phyloP scores from a whole-genome alignment of 2,113 vertebrate genomes.

The Capreolus pygargus region DNA sequence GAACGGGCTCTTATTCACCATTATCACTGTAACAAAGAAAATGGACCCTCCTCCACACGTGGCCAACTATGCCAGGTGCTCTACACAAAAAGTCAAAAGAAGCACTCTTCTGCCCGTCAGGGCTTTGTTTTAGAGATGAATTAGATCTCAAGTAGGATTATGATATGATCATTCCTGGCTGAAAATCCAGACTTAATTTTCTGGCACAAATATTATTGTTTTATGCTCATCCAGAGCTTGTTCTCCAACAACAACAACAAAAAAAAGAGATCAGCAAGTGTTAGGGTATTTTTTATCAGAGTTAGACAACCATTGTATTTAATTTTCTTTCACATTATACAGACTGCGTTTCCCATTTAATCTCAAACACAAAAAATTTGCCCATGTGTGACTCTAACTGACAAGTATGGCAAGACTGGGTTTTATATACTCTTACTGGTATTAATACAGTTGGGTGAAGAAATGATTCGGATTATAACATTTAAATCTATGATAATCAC shows the following conservation, averaged over 20 bases:
- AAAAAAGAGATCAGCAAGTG: slow-evolving; percentile 58
- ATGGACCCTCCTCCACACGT: not conserved
- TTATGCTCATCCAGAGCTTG: slow-evolving; percentile 36
- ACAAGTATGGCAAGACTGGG: not conserved
- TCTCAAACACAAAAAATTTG: slow-evolving; percentile 31
- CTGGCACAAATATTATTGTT: slow-evolving; percentile 1
- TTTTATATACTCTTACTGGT: not conserved
- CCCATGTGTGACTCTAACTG: not conserved
- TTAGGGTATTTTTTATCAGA: slow-evolving; percentile 38
- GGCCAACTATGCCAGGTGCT: not conserved
- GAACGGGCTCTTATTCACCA: not conserved
- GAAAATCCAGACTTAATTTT: slow-evolving; percentile 31
- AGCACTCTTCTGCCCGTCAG: not conserved
- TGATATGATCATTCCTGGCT: not conserved
- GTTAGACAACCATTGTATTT: slow-evolving; percentile 37
- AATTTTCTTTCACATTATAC: slow-evolving; percentile 57
- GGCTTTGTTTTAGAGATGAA: not conserved
- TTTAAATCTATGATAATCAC: not conserved
- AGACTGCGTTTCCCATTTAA: slow-evolving; percentile 39
- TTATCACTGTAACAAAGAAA: not conserved
- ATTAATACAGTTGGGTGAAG: not conserved
- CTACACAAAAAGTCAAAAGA: not conserved
- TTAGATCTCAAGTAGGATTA: slow-evolving; percentile 12
- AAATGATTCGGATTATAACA: not conserved
- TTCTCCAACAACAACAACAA: not conserved